phyloP scores from a whole-genome alignment of 2,888 invertebrate genomes.

The Hoplodrina blanda region DNA sequence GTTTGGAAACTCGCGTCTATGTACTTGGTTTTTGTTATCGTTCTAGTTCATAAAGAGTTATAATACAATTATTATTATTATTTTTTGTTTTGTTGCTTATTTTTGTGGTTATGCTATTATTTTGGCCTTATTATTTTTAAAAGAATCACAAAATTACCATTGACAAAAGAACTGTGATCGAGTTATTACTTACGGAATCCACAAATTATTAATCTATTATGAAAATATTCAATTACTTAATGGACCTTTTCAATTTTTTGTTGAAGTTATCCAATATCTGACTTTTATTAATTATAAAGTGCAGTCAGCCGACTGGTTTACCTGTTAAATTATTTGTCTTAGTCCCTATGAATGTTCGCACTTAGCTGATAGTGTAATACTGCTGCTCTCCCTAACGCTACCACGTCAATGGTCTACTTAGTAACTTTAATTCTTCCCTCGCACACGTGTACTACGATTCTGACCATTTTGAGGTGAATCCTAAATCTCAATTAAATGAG shows the following conservation, averaged over 20 bases:
- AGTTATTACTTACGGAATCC: slow-evolving; percentile 57
- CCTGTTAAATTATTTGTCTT: slow-evolving; percentile 16
- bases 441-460: slow-evolving; percentile 43
- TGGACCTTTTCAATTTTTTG: slow-evolving; percentile 18
- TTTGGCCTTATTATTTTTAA: slow-evolving; percentile 62
- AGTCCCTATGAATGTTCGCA: slow-evolving; percentile 23
- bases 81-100: slow-evolving; percentile 83
- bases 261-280: slow-evolving; percentile 26
- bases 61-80: slow-evolving; percentile 61
- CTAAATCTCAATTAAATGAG: slow-evolving; percentile 71
- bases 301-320: slow-evolving; percentile 8
- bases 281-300: slow-evolving; percentile 4
- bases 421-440: slow-evolving; percentile 34
- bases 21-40: slow-evolving; percentile 83
- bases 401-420: slow-evolving; percentile 48
- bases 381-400: not conserved
- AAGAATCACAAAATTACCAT: slow-evolving; percentile 65
- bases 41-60: slow-evolving; percentile 80
- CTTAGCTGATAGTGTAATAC: slow-evolving; percentile 6
- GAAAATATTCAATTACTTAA: slow-evolving; percentile 30
- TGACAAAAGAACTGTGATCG: slow-evolving; percentile 62
- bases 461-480: slow-evolving; percentile 60
- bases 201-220: slow-evolving; percentile 33
- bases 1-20: slow-evolving; percentile 80
- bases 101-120: slow-evolving; percentile 72